Evolutionary conservation across 2,888 invertebrate species (phyloP).

Genomic region (Andrena minutula): DNA sequence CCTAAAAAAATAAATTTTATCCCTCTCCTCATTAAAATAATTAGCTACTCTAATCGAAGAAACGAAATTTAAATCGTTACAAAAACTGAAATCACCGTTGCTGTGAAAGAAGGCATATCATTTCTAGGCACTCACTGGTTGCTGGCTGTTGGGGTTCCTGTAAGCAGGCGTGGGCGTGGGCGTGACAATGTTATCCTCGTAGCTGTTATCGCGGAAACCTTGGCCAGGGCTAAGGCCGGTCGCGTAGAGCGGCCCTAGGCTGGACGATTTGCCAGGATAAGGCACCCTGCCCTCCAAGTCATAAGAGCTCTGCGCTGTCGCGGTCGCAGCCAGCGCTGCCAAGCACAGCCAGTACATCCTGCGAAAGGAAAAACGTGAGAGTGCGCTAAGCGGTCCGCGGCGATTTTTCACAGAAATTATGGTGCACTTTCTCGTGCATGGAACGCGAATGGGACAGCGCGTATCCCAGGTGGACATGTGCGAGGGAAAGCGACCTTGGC

Average conservation of each 20-base stretch:
- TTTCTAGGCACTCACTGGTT: slow-evolving; percentile 68
- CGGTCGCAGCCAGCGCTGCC: slow-evolving; percentile 77
- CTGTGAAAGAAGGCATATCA: not conserved
- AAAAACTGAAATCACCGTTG: too few species aligned
- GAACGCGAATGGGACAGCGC: slow-evolving; percentile 8
- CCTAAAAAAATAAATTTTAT: too few species aligned
- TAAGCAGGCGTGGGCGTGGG: slow-evolving; percentile 82
- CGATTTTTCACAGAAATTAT: slow-evolving; percentile 5
- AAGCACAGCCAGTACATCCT: slow-evolving; percentile 81
- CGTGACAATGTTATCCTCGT: slow-evolving; percentile 83
- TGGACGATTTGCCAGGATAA: slow-evolving; percentile 78
- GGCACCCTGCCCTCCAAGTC: slow-evolving; percentile 80
- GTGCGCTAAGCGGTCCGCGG: not conserved
- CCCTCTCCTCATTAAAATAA: too few species aligned
- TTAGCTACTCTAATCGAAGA: too few species aligned
- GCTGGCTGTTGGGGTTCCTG: slow-evolving; percentile 72
- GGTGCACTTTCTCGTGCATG: slow-evolving; percentile 28
- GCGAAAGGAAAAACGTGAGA: slow-evolving; percentile 20
- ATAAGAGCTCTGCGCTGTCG: slow-evolving; percentile 79
- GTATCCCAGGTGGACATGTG: not conserved
- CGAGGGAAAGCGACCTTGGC: slow-evolving; percentile 57
- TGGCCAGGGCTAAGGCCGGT: slow-evolving; percentile 76
- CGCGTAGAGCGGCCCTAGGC: slow-evolving; percentile 80
- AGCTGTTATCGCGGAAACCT: slow-evolving; percentile 83
- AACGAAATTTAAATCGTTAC: too few species aligned